Base-by-base conservation (phyloP, 1,140 invertebrate genomes). In the Choristoneura fumiferana region DNA sequence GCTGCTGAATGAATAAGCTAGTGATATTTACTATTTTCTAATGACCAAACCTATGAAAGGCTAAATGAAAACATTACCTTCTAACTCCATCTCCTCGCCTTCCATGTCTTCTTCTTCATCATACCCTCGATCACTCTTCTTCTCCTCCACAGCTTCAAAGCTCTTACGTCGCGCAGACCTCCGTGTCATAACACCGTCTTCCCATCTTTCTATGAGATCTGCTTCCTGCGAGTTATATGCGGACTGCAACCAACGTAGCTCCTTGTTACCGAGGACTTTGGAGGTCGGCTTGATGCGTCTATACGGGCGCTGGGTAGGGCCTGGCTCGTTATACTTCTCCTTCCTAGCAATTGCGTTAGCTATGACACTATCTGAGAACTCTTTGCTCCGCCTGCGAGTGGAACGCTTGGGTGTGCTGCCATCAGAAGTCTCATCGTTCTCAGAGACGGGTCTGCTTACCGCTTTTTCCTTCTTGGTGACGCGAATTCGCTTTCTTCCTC, bases 321-420 rank as follows among this genome's bases (percentile, higher is more conserved):
- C 58, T 38, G 73, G 57, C 64, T 90, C 87, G 70, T 89, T 90
- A 56, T 89, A 91, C 58, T 91, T 92, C 62, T 91, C 90, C 65
- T 92, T 92, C 13, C 91, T 81, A 2, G 91, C 91, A 60, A 92
- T 91, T 3, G 91, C 91, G 75, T 89, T 91, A 45, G 91, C 89
- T 40, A 92, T 65, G 1, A 92, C 83, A 57, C 89, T 90, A 34
- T 92, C 91, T 9, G 76, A 78, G 13, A 69, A 82, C 40, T 91
- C 90, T 65, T 89, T 91, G 38, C 81, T 90, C 9, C 86, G 77
- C 2, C 89, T 76, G 33, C 91, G 72, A 0, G 89, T 84, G 0
- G 90, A 90, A 10, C 91, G 70, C 73, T 92, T 92, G 1, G 85
- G 60, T 4, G 71, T 60, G 10, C 35, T 39, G 10, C 71, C 74